Base-by-base conservation (phyloP, 1,140 invertebrate species). In the Drosophila ercepeae region DNA sequence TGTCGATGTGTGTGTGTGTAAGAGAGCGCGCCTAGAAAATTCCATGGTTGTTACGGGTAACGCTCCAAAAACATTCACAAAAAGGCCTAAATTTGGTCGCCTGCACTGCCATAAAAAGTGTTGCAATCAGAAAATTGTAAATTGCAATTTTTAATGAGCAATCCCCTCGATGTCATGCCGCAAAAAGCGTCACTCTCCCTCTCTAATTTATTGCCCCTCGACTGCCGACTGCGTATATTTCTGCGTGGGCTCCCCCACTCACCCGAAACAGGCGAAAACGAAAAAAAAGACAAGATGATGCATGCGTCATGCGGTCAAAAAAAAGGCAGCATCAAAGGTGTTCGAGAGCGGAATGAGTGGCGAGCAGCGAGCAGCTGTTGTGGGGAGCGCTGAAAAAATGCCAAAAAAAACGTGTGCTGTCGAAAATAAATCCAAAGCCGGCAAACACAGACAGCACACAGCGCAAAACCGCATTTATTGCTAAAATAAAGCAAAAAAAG, bases 391-490 rank as follows among this genome's bases (percentile, higher is more conserved):
- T 44, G 23, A 53, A 64, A n/a, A n/a, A n/a, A n/a, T 48, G 19
- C 23, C 49, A 19, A 53, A 57, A 39, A 63, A 58, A 63, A 69
- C 42, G 50, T 57, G 58, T 76, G 61, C 67, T 68, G 71, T 84
- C 79, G 67, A 84, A 83, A 83, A 83, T 83, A 83, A 83, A 79
- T 64, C 69, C 72, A 59, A 86, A 84, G 81, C 81, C 81, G 81
- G 81, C 77, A 81, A 84, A 86, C 70, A 54, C 42, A 50, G 14
- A 75, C 48, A 44, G 27, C 39, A 78, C 44, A 58, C 54, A 32
- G n/a, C 1, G 19, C 25, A 21, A 21, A 25, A 29, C 41, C 42
- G 25, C 39, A 46, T 54, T 2, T 21, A 4, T 21, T 21, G 21
- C 21, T 4, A 4, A 32, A 9, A 3, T 32, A 32, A 2, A 32